Base-by-base conservation (phyloP, 2,797 vertebrate genomes). In the Cyprinodon diabolis region DNA sequence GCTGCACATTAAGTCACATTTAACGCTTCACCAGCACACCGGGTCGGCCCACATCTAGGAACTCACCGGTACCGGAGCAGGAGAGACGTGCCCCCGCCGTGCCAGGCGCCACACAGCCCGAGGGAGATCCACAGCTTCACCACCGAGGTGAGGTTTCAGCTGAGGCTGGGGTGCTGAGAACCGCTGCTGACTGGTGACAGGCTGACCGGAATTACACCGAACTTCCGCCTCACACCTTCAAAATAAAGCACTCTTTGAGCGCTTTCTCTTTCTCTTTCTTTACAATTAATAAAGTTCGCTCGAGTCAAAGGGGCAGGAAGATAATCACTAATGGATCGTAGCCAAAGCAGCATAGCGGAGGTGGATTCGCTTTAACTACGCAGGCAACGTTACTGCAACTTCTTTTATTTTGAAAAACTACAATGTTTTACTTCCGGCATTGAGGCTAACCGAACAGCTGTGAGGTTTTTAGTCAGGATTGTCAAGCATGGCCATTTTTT, bases 151-250 rank as follows among this genome's bases (percentile, higher is more conserved):
- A 77, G 80, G 30, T 68, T 86, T 87, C 80, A 85, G 80, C 66
- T 96, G 86, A 78, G 74, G 93, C 74, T 93, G 91, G 90, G 94
- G 95, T 83, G 92, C 94, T 79, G 84, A 88, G 76, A 88, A 56
- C 92, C 72, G 0, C 78, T 76, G 66, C 92, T 86, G 37, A 67
- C 82, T 56, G 15, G 0, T 2, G 56, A 75, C 79, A 84, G 86
- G 68, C 14, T 69, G 17, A 14, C 6, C 3, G 0, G 30, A 19
- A 30, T 1, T 7, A 4, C 6, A 21, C 57, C 0, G 0, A 0
- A 0, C 23, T 85, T 77, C 86, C 85, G 76, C 51, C 62, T 0
- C 0, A 0, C 0, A 6, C 51, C 13, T 82, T 87, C 90, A 87
- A 56, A 74, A 47, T 85, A 90, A 91, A 66, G 0, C n/a, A 37